These are phyloP conservation scores for Corythoichthys haematopterus DNA, from an alignment of 2,113 vertebrate species.

Conservation along the genomic window DNA sequence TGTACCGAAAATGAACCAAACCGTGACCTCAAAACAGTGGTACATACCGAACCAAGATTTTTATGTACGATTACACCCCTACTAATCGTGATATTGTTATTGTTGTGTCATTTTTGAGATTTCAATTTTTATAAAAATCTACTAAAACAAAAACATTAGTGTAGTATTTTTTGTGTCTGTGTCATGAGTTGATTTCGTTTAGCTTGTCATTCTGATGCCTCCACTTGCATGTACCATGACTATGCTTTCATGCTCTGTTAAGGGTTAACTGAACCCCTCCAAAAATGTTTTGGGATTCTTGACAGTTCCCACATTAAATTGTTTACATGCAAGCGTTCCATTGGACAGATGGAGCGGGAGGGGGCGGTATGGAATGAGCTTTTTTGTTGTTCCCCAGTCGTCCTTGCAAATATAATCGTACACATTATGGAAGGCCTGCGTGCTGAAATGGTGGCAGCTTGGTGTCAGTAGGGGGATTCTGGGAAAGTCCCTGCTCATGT, in stretches of 20 bases:
- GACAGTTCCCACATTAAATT: slow-evolving; percentile 24
- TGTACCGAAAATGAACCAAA: no score
- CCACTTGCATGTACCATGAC: not conserved
- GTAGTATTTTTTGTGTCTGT: no score
- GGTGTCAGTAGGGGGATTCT: not conserved
- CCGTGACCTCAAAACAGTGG: no score
- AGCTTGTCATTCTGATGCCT: not conserved
- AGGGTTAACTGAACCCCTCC: not conserved
- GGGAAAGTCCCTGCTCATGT: slow-evolving; percentile 65
- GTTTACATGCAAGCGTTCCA: slow-evolving; percentile 37
- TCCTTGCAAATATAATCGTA: not conserved
- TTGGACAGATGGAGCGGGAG: slow-evolving; percentile 26
- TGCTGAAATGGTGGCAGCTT: slow-evolving; percentile 14
- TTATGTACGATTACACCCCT: no score
- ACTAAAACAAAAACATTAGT: no score
- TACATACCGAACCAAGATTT: no score
- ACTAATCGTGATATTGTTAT: no score
- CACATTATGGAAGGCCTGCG: not conserved
- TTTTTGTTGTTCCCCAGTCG: not conserved
- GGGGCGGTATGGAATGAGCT: not conserved
- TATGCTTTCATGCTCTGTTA: not conserved
- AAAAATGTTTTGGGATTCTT: not conserved
- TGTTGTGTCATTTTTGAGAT: no score
- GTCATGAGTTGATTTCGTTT: no score
- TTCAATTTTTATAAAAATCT: no score